phyloP scores from a whole-genome alignment of 2,888 invertebrate species.

The Gryllus longicercus region DNA sequence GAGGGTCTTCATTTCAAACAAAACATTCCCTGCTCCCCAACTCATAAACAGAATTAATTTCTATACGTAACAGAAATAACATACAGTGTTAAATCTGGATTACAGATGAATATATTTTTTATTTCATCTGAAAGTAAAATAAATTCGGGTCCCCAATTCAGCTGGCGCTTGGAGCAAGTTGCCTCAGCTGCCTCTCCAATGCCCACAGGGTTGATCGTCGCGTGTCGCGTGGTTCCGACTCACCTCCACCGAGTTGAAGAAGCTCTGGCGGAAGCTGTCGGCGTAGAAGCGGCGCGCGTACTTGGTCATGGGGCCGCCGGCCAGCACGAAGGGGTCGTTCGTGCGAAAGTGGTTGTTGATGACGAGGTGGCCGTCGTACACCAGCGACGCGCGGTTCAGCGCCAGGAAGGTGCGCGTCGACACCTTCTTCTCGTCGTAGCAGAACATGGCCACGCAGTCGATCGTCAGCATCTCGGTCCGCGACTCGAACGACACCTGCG shows the following conservation, averaged over 20 bases:
- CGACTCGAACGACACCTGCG: constrained; percentile 53
- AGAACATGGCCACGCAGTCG: constrained; percentile 56
- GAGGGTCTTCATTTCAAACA: too few relatives aligned
- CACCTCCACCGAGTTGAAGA: constrained; percentile 60
- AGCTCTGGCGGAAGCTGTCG: constrained; percentile 51
- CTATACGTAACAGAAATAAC: too few relatives aligned
- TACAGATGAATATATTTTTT: too few relatives aligned
- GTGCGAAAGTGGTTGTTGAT: constrained; percentile 61
- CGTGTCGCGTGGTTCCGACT: background rate
- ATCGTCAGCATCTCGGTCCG: constrained; percentile 49
- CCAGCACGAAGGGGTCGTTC: constrained; percentile 62
- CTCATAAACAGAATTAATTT: too few relatives aligned
- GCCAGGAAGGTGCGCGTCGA: constrained; percentile 54
- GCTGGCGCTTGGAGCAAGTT: too few relatives aligned
- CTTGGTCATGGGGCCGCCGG: constrained; percentile 62
- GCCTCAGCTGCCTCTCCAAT: too few relatives aligned
- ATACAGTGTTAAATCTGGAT: too few relatives aligned
- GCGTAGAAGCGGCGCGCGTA: constrained; percentile 61
- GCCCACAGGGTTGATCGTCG: too few relatives aligned
- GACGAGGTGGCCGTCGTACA: constrained; percentile 62
- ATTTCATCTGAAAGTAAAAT: too few relatives aligned
- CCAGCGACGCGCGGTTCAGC: constrained; percentile 55
- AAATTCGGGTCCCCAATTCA: too few relatives aligned
- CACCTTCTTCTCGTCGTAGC: constrained; percentile 56
- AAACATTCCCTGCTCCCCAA: too few relatives aligned